Evolutionary conservation across 2,797 vertebrate genomes (phyloP), one percentile per base, ranked within the genome.

Genomic region (Jordanella pulchra): DNA sequence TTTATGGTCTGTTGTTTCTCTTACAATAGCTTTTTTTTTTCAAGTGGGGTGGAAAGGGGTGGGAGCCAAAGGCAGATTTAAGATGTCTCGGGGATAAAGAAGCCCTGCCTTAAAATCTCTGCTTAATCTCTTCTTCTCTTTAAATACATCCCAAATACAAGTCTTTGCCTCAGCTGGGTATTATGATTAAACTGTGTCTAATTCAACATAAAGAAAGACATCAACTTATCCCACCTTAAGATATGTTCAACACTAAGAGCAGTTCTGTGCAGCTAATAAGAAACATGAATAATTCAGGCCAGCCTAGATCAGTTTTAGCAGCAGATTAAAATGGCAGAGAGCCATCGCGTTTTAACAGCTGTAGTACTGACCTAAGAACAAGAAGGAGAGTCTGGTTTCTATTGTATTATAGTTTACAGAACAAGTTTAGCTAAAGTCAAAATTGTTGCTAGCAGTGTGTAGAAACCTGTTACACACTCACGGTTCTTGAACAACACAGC

Each of bases 21-120:
- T 65, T 18, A 50, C 51, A 67, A 47, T 67, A 73, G 12, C 77
- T 75, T 10, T 15, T 23, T 28, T 44, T 39, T 39, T 39, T 39
- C 35, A 39, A 39, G 0, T 64, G 68, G 61, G 44, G 39, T 71
- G 65, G 82, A 21, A 11, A 87, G 75, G 73, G 81, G 83, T 82
- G 83, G 84, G 86, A 81, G 77, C 75, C 67, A 86, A 89, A 86
- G 79, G 76, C 54, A 64, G 84, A 85, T 85, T 89, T 89, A 83
- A 80, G 72, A 75, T 76, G 78, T 77, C 72, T 28, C 44, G 27
- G 76, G 84, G 80, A 85, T 89, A 84, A 91, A 87, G 81, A 39
- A 88, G 72, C 79, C 75, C 82, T 79, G 67, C 72, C 78, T 84
- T 75, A 72, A 90, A 89, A 86, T 85, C 73, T 78, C 77, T 51